Evolutionary conservation across 2,888 invertebrate species (phyloP).

Genomic region (Cephus pulcher): DNA sequence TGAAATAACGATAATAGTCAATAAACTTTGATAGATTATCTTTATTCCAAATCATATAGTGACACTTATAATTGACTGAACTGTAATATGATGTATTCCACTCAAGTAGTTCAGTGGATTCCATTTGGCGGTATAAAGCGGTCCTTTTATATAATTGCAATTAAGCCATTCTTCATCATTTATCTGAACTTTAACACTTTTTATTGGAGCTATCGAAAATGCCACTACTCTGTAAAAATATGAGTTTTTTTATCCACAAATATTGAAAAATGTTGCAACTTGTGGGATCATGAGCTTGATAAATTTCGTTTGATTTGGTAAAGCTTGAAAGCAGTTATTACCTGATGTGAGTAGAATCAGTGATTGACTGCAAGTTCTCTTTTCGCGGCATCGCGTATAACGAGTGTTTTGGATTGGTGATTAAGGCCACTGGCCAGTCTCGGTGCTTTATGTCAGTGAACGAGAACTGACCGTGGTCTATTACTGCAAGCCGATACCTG

Average conservation of each 20-base stretch:
- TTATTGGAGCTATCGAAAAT: constrained; percentile 78
- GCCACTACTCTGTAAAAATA: constrained; percentile 75
- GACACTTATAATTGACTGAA: constrained; percentile 41
- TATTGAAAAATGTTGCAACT: background rate
- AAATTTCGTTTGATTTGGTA: background rate
- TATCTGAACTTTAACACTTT: constrained; percentile 76
- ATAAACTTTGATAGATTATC: background rate
- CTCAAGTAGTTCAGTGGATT: constrained; percentile 73
- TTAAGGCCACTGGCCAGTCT: constrained; percentile 83
- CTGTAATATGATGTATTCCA: constrained; percentile 78
- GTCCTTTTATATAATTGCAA: constrained; percentile 74
- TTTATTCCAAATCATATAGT: background rate
- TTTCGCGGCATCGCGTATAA: constrained; percentile 78
- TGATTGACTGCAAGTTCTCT: constrained; percentile 77
- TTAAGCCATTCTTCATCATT: constrained; percentile 74
- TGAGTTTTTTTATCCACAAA: background rate
- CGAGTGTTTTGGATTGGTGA: constrained; percentile 93
- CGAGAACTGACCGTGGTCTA: constrained; percentile 90
- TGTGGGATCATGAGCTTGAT: background rate
- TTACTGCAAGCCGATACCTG: constrained; percentile 83
- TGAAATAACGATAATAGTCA: constrained; percentile 47
- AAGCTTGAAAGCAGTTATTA: constrained; percentile 48
- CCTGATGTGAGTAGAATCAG: constrained; percentile 82
- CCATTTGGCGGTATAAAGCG: constrained; percentile 82
- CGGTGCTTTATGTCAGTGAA: constrained; percentile 83